Conservation (phyloP, 2,888 invertebrate genomes). For the Anthoptus insignis region DNA sequence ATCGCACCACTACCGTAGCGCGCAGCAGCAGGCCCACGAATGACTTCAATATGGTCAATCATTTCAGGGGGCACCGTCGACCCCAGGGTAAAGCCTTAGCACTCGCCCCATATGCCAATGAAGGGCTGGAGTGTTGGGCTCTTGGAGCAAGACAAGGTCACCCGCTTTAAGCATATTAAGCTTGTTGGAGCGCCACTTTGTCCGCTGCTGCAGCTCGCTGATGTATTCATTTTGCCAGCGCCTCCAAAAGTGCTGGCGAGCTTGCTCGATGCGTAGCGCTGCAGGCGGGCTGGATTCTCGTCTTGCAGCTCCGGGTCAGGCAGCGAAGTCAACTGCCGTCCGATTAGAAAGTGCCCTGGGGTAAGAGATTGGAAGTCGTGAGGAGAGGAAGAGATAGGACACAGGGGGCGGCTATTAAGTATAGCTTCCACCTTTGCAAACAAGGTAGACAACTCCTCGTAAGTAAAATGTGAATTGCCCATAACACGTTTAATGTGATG, state of each 20-base stretch:
- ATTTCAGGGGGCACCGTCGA: too few relatives aligned
- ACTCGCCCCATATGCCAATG: neutral
- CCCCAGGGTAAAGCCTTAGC: neutral
- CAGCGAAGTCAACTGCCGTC: too few relatives aligned
- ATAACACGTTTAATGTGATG: constrained; percentile 22
- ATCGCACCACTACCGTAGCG: too few relatives aligned
- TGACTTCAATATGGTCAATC: too few relatives aligned
- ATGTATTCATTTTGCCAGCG: constrained; percentile 1
- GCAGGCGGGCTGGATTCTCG: neutral
- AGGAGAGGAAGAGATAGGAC: too few relatives aligned
- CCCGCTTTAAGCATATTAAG: neutral
- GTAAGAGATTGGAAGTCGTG: too few relatives aligned
- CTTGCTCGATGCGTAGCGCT: constrained; percentile 5
- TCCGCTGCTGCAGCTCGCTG: constrained; percentile 1
- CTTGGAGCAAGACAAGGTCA: neutral
- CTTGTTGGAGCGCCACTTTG: neutral
- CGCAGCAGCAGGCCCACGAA: too few relatives aligned
- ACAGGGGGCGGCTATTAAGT: too few relatives aligned
- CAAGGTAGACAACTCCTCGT: constrained; percentile 39
- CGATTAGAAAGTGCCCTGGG: too few relatives aligned
- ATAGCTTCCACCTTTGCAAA: constrained; percentile 40
- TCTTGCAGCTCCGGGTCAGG: too few relatives aligned
- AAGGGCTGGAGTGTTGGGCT: neutral
- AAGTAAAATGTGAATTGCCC: constrained; percentile 25
- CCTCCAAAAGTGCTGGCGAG: neutral